Evolutionary conservation across 2,888 invertebrate genomes (phyloP), one percentile per base, ranked within the genome.

Genomic region (Zaprionus lineosus): DNA sequence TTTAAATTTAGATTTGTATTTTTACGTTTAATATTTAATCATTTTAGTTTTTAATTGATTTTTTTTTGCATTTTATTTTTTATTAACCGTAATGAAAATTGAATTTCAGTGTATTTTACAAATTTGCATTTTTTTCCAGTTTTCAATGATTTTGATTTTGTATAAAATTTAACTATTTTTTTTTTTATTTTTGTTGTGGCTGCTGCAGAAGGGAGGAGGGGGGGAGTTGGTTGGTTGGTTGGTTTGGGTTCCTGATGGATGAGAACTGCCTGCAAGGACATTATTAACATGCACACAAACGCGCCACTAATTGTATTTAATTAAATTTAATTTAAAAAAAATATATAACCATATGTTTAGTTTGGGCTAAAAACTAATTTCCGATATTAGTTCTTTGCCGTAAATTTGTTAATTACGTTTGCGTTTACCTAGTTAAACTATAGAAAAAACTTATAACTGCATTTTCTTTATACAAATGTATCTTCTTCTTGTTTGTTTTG

Each of bases 391-490:
- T 73, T 63, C 48, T 57, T 33, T 70, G 51, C 37, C 41, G 64
- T 56, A 60, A 63, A 81, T 81, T 78, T 53, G 73, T 78, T 78
- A 71, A 78, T 76, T 82, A 82, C 65, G 60, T 55, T n/a, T 70
- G 70, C 53, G 52, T 77, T 77, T 74, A 74, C 60, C 74, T 78
- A 77, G 48, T 66, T 73, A 69, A 69, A 74, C 56, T 81, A 65
- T 57, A 55, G 62, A 72, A 75, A 55, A 67, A 77, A 64, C 60
- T 70, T 71, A 77, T 44, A 26, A 48, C 60, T 51, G 39, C 31
- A 69, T 62, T 78, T 82, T 81, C 64, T 78, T 82, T 81, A 48
- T 78, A 82, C 76, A 77, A 6, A 29, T 65, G 39, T 53, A 47
- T 46, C 41, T 43, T 53, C 29, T 34, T 47, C 51, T 61, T 50